A percentile compares a stretch with the other conserved stretches of the same genome.
Conservation (phyloP, 2,797 vertebrate genomes). For the Meda fulgida region DNA sequence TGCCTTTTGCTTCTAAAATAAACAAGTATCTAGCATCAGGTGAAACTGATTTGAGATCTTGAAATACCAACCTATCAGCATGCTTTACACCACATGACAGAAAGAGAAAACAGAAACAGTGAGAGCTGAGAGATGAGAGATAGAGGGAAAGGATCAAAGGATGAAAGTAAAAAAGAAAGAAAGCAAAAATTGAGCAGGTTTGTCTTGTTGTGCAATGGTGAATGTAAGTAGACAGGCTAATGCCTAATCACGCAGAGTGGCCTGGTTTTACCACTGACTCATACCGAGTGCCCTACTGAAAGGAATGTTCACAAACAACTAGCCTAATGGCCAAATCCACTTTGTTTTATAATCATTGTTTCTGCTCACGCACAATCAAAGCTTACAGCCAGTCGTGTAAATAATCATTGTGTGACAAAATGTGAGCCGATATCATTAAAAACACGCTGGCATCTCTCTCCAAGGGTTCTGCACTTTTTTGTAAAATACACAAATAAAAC, state of each 20-base stretch:
- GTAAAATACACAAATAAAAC: neutral
- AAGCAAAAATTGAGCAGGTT: constrained; percentile 45
- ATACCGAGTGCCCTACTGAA: constrained; percentile 64
- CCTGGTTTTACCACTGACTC: constrained; percentile 74
- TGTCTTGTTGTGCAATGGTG: constrained; percentile 68
- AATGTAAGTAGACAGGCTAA: constrained; percentile 70
- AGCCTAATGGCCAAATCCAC: constrained; percentile 46
- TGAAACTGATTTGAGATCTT: constrained; percentile 28
- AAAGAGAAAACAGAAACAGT: constrained; percentile 21
- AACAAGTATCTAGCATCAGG: neutral
- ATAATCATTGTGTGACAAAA: constrained; percentile 22
- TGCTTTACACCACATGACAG: neutral
- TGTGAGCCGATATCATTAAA: constrained; percentile 2
- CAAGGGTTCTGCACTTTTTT: neutral
- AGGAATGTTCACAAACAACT: constrained; percentile 74
- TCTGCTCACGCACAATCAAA: constrained; percentile 24
- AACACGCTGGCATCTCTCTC: neutral
- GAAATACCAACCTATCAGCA: constrained; percentile 22
- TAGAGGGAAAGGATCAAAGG: neutral
- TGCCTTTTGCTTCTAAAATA: neutral
- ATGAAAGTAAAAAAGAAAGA: constrained; percentile 41
- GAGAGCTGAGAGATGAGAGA: constrained; percentile 46
- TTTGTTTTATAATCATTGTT: constrained; percentile 35
- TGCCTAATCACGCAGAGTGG: constrained; percentile 74
- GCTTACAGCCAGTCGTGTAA: constrained; percentile 2